Conservation (phyloP, 2,888 invertebrate species). For the Muschampia plurimacula region DNA sequence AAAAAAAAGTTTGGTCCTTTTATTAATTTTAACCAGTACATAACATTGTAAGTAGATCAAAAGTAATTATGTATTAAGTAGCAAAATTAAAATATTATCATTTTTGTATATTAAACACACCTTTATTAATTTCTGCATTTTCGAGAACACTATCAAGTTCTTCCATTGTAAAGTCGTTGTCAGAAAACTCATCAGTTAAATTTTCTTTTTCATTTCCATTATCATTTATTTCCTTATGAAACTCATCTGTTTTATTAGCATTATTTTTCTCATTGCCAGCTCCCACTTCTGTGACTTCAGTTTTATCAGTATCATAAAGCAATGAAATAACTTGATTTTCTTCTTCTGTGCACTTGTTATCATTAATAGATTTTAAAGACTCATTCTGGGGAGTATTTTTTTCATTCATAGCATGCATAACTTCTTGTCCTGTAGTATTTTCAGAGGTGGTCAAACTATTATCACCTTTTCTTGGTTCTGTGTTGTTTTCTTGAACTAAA, state of each 20-base stretch:
- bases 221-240: not conserved
- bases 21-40: too few relatives aligned
- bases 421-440: not conserved
- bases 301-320: constrained; percentile 59
- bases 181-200: constrained; percentile 60
- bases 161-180: constrained; percentile 69
- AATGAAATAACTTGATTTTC: constrained; percentile 59
- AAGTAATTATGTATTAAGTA: too few relatives aligned
- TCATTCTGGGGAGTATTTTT: not conserved
- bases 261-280: constrained; percentile 34
- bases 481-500: constrained; percentile 1
- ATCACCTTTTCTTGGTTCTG: not conserved
- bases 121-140: constrained; percentile 65
- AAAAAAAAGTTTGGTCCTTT: constrained; percentile 5
- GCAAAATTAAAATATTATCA: too few relatives aligned
- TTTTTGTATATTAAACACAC: constrained; percentile 46
- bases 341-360: constrained; percentile 40
- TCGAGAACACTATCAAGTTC: constrained; percentile 72
- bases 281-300: constrained; percentile 27
- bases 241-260: not conserved
- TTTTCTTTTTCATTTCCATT: constrained; percentile 33
- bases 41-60: too few relatives aligned
- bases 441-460: not conserved
- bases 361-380: not conserved
- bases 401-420: not conserved